Conservation (phyloP, 1,140 invertebrate species). For the Drosophila micromelanica region DNA sequence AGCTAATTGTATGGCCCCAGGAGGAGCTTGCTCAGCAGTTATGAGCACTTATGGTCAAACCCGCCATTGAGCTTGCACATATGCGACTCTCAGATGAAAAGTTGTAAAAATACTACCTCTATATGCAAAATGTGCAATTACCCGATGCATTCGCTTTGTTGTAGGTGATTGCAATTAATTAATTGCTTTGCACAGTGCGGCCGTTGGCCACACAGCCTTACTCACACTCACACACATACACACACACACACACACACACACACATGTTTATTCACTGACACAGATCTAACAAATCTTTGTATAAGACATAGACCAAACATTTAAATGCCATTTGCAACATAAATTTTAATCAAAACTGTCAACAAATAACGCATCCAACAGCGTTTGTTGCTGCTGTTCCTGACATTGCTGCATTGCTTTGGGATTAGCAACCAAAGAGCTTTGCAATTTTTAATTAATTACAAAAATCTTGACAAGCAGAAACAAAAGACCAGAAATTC, state of each 20-base stretch:
- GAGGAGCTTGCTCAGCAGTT: slow-evolving; percentile 19
- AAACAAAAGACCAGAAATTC: slow-evolving; percentile 45
- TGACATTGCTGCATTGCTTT: slow-evolving; percentile 17
- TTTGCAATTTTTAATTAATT: slow-evolving; percentile 61
- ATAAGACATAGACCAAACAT: slow-evolving; percentile 20
- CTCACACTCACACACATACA: not conserved
- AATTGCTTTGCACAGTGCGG: slow-evolving; percentile 44
- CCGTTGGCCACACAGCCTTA: slow-evolving; percentile 11
- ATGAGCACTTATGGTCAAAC: slow-evolving; percentile 30
- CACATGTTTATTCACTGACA: not conserved
- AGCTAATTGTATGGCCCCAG: slow-evolving; percentile 52
- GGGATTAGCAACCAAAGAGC: slow-evolving; percentile 30
- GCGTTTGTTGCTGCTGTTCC: too few relatives aligned
- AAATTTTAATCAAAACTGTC: slow-evolving; percentile 63
- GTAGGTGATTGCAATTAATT: slow-evolving; percentile 70
- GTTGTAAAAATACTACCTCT: slow-evolving; percentile 39
- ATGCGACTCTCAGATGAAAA: not conserved
- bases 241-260: not conserved
- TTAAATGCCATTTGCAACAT: slow-evolving; percentile 72
- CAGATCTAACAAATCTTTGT: slow-evolving; percentile 31
- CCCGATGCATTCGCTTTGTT: slow-evolving; percentile 31
- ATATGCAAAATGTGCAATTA: slow-evolving; percentile 36
- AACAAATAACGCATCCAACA: slow-evolving; percentile 40
- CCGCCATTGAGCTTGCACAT: slow-evolving; percentile 9
- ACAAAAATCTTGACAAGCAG: slow-evolving; percentile 19